These are phyloP conservation scores for Pissodes strobi DNA, from an alignment of 1,140 invertebrate genomes.

Conservation along the genomic window DNA sequence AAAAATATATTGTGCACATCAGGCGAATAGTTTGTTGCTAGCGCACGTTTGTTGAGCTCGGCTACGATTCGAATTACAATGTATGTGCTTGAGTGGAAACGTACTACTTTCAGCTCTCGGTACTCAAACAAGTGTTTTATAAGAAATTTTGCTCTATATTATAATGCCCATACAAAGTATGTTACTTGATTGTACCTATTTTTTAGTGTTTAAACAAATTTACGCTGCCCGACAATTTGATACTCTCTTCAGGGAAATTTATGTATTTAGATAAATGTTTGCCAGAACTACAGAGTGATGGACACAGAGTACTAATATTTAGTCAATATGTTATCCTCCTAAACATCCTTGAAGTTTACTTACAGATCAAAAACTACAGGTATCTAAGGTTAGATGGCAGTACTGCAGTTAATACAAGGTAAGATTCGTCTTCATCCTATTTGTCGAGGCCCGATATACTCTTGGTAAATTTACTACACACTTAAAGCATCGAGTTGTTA, in stretches of 20 bases:
- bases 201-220: conserved; percentile 50
- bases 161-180: not conserved
- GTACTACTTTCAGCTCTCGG: no score
- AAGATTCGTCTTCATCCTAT: no score
- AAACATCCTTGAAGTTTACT: conserved; percentile 86
- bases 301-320: conserved; percentile 86
- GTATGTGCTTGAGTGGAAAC: no score
- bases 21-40: no score
- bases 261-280: conserved; percentile 78
- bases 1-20: no score
- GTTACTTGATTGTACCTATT: conserved; percentile 17
- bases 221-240: conserved; percentile 70
- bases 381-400: conserved; percentile 85
- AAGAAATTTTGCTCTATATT: no score
- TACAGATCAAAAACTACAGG: conserved; percentile 70
- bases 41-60: no score
- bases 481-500: no score
- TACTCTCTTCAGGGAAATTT: conserved; percentile 85
- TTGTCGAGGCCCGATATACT: no score
- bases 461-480: no score
- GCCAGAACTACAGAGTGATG: conserved; percentile 69
- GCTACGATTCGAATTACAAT: no score
- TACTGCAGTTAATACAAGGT: conserved; percentile 78
- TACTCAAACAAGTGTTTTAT: no score
- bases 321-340: conserved; percentile 94